Base-by-base conservation (phyloP, 1,140 invertebrate genomes). In the Leucophenga varia region DNA sequence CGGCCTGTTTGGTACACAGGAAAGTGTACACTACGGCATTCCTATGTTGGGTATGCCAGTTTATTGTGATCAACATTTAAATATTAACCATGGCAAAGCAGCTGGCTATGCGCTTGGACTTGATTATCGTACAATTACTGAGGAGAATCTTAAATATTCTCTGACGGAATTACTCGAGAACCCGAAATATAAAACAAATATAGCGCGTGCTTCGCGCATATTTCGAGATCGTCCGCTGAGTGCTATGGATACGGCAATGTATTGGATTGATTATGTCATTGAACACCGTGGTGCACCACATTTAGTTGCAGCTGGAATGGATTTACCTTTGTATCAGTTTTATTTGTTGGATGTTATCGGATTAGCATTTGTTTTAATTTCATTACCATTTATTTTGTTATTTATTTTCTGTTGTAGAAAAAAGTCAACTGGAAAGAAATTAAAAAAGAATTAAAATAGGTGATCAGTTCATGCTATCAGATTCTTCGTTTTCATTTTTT, bases 41-140 rank as follows among this genome's bases (percentile, higher is more conserved):
- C 84, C 84, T 0, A 63, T 85, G 3, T 59, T 86, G 2, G 81
- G 79, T 3, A 76, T 85, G 49, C 84, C 85, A 2, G 64, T 86
- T 30, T 81, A 79, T 36, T 61, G 71, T 3, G 81, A 84, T 61
- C 82, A 85, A 35, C 49, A 65, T 37, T 47, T 57, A 4, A 72
- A 73, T 12, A 59, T 73, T 12, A 54, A 51, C 2, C 58, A 56
- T 38, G 64, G 52, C 1, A 51, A 45, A 14, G 58, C 57, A 8
- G 16, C 44, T 1, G 70, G 70, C 1, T 71, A 60, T 31, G 70
- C 55, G 12, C 17, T 61, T 2, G 43, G 22, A 7, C 14, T 61
- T 4, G 45, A 59, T 20, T 74, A 68, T 32, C 43, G 54, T 9
- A 50, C 22, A 2, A 47, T 76, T 0, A 69, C 59, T 8, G 60